Evolutionary conservation across 2,113 vertebrate genomes (phyloP), one percentile per base, ranked within the genome.

Genomic region (Mola mola): DNA sequence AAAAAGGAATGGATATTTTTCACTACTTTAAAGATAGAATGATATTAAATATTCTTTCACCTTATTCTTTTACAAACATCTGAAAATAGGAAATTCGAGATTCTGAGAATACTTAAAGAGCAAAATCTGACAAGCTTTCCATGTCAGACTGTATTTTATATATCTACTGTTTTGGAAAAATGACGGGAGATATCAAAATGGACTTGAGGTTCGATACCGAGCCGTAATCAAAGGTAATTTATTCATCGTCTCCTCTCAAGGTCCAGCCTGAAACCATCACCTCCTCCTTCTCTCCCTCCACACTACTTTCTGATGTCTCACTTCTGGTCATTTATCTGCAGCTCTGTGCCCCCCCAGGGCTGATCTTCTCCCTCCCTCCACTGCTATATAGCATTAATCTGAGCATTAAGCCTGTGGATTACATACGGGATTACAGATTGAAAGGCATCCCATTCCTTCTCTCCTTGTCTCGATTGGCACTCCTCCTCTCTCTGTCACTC

Each of bases 391-490:
- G 82, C 85, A 84, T 90, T 92, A 91, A 92, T 92, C 90, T 91
- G 84, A 90, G 79, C 90, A 92, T 90, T 88, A 89, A 79, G 80
- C 71, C 70, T 19, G 71, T 85, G 90, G 92, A 93, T 92, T 93
- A 93, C 90, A 90, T 81, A 43, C 68, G 21, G 84, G 91, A 91
- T 92, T 92, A 91, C 81, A 88, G 89, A 90, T 81, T 79, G 79
- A 91, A 82, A 91, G 60, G 83, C 85, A 87, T 86, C 75, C 70
- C 72, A 56, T 72, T 79, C 75, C 65, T 77, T 86, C 78, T 75
- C 73, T 66, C 48, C 75, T 78, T 47, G 66, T 52, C 70, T 83
- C 64, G 64, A 66, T 62, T 89, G 84, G 79, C 80, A 56, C 70
- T 67, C 52, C 40, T 65, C 60, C 52, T 36, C 68, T 73, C 60